Conservation (phyloP, 2,797 vertebrate genomes). For the Sebastes trivittatus region DNA sequence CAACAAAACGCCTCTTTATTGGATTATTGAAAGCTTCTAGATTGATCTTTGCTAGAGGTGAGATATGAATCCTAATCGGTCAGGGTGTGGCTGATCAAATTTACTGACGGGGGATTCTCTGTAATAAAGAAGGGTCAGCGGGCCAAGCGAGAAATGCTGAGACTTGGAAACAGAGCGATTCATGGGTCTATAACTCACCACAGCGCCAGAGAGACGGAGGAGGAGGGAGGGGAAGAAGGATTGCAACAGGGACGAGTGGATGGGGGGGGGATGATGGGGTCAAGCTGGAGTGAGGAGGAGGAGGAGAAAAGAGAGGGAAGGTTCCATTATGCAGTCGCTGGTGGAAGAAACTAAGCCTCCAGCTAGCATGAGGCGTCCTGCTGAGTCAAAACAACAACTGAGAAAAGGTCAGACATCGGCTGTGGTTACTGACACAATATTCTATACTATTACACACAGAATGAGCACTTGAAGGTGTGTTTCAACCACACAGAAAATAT, state of each 20-base stretch:
- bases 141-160: conserved; percentile 74
- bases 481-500: accelerated
- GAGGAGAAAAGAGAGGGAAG: conserved; percentile 3
- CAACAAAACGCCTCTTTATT: conserved; percentile 22
- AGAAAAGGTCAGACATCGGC: conserved; percentile 34
- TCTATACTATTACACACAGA: background rate
- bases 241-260: conserved; percentile 10
- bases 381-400: conserved; percentile 33
- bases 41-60: conserved; percentile 55
- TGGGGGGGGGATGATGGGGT: background rate
- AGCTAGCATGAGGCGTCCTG: conserved; percentile 4
- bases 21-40: conserved; percentile 61
- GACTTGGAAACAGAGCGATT: conserved; percentile 67
- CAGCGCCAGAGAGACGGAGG: conserved; percentile 11
- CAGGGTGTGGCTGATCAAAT: conserved; percentile 56
- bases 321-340: background rate
- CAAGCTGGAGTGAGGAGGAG: conserved; percentile 14
- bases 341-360: conserved; percentile 1
- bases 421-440: background rate
- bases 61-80: conserved; percentile 65
- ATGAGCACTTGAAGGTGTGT: background rate
- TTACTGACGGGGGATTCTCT: conserved; percentile 54
- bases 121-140: conserved; percentile 70
- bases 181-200: conserved; percentile 72
- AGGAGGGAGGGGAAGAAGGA: conserved; percentile 4